Base-by-base conservation (phyloP, 2,888 invertebrate genomes). In the Leucophenga montana region DNA sequence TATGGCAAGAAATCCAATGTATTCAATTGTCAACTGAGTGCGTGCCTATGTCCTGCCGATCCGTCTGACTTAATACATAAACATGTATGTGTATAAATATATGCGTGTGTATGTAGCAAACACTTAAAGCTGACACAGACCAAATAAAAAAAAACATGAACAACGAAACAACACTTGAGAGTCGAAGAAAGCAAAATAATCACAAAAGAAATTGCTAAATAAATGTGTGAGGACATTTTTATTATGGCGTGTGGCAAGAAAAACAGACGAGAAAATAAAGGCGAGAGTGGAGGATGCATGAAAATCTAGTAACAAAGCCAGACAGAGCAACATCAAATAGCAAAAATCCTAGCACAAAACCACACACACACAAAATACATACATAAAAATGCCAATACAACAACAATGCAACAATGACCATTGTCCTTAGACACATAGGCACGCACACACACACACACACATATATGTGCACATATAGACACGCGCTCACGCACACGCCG, bases 211-310 rank as follows among this genome's bases (percentile, higher is more conserved):
- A 84, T 85, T 80, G 80, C 79, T 82, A 83, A 84, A 84, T 84
- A 84, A 84, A 84, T 78, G 82, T 85, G 76, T 83, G 78, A 79
- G 77, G 85, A 84, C 83, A 83, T 77, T 82, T 84, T 83, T 80
- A 84, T 84, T 80, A 78, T 80, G 76, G 75, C 79, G 79, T 76
- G 71, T 73, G 73, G 71, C 76, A 69, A 71, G 61, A 46, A 16
- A 64, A 69, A 62, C 53, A 67, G 67, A 66, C 39, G 61, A 66
- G 64, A 54, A n/a, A n/a, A n/a, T n/a, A n/a, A n/a, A 44, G 67
- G 62, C 13, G 22, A 44, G 44, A 16, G 18, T 3, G 6, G 44
- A 39, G 39, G 11, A 16, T 18, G 8, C 16, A 18, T 31, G 22
- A 46, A 62, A 62, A 59, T 13, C 22, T 6, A 31, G 16, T 18